Percentiles rank a stretch among this genome's conserved stretches.
These are phyloP conservation scores for Melanostoma mellinum DNA, from an alignment of 2,888 invertebrate species.

Conservation along the genomic window DNA sequence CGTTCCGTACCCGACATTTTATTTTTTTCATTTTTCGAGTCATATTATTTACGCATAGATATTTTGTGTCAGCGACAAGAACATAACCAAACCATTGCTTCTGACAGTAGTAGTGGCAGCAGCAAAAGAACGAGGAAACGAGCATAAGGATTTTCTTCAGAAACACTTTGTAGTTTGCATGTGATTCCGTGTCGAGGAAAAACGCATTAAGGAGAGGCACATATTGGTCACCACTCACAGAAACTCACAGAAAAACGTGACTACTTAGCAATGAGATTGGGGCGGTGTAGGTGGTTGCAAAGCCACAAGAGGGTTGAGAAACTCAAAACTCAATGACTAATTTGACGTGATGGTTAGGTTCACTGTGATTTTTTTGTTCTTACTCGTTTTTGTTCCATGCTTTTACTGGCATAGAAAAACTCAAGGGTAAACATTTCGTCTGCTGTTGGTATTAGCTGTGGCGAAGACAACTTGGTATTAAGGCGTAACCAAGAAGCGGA, in stretches of 20 bases:
- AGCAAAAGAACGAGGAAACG: slow-evolving; percentile 23
- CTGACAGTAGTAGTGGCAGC: background rate
- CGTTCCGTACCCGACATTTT: slow-evolving; percentile 52
- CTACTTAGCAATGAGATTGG: slow-evolving; percentile 32
- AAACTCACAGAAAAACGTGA: slow-evolving; percentile 41
- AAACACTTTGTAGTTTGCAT: background rate
- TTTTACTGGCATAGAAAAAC: too few relatives aligned
- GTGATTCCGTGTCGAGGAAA: slow-evolving; percentile 15
- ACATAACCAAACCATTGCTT: background rate
- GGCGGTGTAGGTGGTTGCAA: background rate
- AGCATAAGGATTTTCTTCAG: slow-evolving; percentile 39
- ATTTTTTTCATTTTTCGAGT: slow-evolving; percentile 1
- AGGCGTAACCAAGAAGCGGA: too few relatives aligned
- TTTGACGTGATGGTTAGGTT: slow-evolving; percentile 36
- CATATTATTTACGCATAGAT: slow-evolving; percentile 66
- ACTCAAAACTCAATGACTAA: slow-evolving; percentile 57
- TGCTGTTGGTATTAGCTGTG: too few relatives aligned
- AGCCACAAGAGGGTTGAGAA: background rate
- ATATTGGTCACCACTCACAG: slow-evolving; percentile 23
- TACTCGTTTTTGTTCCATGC: background rate
- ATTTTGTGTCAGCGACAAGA: slow-evolving; percentile 57
- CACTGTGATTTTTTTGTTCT: slow-evolving; percentile 5
- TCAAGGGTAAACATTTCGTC: too few relatives aligned
- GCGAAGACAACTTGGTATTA: too few relatives aligned
- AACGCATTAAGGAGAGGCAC: background rate